Evolutionary conservation across 1,140 invertebrate species (phyloP), one percentile per base, ranked within the genome.

Genomic region (Polypedilum pembai): DNA sequence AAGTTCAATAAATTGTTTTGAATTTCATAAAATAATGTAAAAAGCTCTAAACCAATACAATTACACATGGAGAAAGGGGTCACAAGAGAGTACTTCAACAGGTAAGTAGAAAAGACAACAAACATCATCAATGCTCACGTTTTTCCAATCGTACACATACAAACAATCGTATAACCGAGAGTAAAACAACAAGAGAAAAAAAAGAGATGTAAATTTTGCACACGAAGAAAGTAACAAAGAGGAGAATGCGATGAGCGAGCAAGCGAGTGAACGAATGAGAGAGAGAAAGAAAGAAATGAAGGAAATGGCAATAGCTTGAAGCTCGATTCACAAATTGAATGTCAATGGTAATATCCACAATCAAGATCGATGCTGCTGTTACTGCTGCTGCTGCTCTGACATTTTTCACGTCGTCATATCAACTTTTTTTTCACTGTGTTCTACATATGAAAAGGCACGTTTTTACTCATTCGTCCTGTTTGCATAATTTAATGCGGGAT

Each of bases 41-140:
- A 56, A 69, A 69, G 65, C 65, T 69, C 65, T 20, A 17, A 33
- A 69, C 65, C 65, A 69, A 69, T 69, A 69, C 65, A 69, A 1
- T 69, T 18, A 8, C 65, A 69, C 0, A 8, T 18, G 65, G 65
- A 69, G 65, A 69, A 69, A 69, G 65, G 65, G 65, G 65, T 69
- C 65, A 69, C 65, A 69, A 18, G 7, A 69, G 65, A 69, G 20
- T 3, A 20, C 20, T 18, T n/a, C 65, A 69, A 20, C 65, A 69
- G 65, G 45, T 56, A 56, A 56, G n/a, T 33, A 56, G n/a, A 56
- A 45, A 17, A 66, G 12, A 21, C 20, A 69, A 21, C 20, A 69
- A 69, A 69, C 65, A 69, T 21, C 17, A 69, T 69, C 65, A 18
- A 18, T 69, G 65, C 17, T 69, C 65, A 69, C 20, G 45, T 56